Evolutionary conservation across 2,888 invertebrate genomes (phyloP), one percentile per base, ranked within the genome.

Genomic region (Ptilodon capucinus): DNA sequence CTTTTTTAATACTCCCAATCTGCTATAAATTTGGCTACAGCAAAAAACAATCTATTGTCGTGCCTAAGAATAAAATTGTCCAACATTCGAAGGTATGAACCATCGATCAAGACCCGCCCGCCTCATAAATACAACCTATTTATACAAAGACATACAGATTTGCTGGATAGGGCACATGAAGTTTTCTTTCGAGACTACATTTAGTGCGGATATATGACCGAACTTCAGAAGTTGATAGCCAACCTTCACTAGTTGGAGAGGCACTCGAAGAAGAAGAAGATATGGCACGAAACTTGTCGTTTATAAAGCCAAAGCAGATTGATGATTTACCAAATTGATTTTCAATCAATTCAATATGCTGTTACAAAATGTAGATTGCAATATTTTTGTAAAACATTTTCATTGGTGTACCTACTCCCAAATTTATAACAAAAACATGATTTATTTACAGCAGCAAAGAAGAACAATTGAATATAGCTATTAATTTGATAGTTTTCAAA

Each of bases 51-150:
- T 51, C 58, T 54, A 63, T 59, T 60, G 54, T 64, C 38, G 51
- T 9, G 40, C 45, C 36, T 55, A 68, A 73, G 71, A 71, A 72
- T 73, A 66, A 63, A 55, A 49, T 47, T 50, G 58, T 42, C 57
- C 45, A 48, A 25, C 53, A 51, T 62, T 57, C 58, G 55, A 52
- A 40, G 30, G 41, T 40, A 41, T 19, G 35, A 34, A 21, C 42
- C 47, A 49, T 54, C 45, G 45, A 54, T 53, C 53, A 49, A 46
- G 40, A 48, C 40, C 18, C 46, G 48, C 51, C 36, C 51, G 23
- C 7, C 4, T 54, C 52, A 56, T 53, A 60, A 38, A 54, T 49
- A 51, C 57, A 36, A 19, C 32, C 45, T 57, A 48, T 44, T 44
- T 44, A 34, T 36, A 46, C 54, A 41, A 48, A 45, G 57, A 62